Percentiles rank a stretch among this genome's conserved stretches.
Conservation (phyloP, 1,140 invertebrate species). For the Lasaia peninsularis region DNA sequence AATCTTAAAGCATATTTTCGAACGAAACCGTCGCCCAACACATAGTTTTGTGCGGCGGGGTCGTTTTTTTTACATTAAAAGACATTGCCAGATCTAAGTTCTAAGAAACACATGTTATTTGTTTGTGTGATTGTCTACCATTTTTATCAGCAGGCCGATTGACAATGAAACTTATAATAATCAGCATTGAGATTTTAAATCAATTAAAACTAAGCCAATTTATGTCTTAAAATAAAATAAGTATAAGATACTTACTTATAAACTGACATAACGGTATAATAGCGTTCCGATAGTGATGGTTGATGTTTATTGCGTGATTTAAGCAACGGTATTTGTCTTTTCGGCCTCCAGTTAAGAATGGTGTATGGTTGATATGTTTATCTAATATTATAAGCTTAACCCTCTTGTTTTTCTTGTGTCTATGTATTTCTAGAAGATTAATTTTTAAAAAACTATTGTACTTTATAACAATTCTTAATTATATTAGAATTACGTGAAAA, state of each 20-base stretch:
- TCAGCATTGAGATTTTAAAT: conserved; percentile 10
- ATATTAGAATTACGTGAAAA: conserved; percentile 62
- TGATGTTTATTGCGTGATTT: background rate
- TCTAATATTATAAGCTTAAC: conserved; percentile 65
- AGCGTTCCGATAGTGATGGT: no score
- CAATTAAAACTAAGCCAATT: background rate
- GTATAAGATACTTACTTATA: background rate
- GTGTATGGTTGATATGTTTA: conserved; percentile 37
- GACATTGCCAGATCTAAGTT: conserved; percentile 66
- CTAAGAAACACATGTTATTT: conserved; percentile 62
- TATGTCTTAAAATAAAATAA: background rate
- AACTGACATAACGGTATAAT: background rate
- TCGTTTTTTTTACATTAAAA: conserved; percentile 39
- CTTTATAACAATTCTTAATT: conserved; percentile 67
- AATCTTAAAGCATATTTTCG: conserved; percentile 26
- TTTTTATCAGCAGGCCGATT: conserved; percentile 31
- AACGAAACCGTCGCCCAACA: conserved; percentile 29
- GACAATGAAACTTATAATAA: conserved; percentile 7
- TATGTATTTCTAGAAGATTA: conserved; percentile 70
- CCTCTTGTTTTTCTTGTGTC: conserved; percentile 65
- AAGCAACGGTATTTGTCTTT: conserved; percentile 15
- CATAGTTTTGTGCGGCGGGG: conserved; percentile 23
- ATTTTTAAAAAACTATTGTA: conserved; percentile 69
- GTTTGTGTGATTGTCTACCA: conserved; percentile 59
- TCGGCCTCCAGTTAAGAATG: conserved; percentile 31